phyloP scores from a whole-genome alignment of 2,888 invertebrate genomes.

The Melanotus villosus region DNA sequence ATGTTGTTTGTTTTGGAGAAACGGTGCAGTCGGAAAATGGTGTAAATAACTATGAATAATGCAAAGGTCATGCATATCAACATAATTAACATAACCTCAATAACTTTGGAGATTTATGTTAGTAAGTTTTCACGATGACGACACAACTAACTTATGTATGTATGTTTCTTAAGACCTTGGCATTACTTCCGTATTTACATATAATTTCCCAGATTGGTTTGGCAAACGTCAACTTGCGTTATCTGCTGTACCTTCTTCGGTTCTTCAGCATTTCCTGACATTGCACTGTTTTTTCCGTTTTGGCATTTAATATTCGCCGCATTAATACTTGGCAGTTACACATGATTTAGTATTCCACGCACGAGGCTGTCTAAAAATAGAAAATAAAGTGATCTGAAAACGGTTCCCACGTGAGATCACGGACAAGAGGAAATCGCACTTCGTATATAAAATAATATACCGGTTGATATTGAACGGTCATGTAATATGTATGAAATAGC shows the following conservation, averaged over 20 bases:
- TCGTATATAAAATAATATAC: conserved; percentile 49
- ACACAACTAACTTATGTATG: conserved; percentile 26
- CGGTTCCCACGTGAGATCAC: conserved; percentile 45
- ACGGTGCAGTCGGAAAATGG: not conserved
- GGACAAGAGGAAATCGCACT: conserved; percentile 46
- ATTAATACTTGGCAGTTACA: conserved; percentile 26
- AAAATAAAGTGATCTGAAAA: conserved; percentile 44
- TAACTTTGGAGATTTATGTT: conserved; percentile 29
- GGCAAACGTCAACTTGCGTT: conserved; percentile 17
- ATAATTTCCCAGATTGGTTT: conserved; percentile 25
- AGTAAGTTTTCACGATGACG: conserved; percentile 29
- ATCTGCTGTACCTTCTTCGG: conserved; percentile 17
- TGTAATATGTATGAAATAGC: conserved; percentile 54
- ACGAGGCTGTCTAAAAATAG: conserved; percentile 36
- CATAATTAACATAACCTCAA: conserved; percentile 31
- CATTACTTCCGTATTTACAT: conserved; percentile 34
- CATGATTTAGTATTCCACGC: conserved; percentile 38
- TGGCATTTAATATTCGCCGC: conserved; percentile 28
- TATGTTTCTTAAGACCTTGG: conserved; percentile 25
- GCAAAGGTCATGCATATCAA: not conserved
- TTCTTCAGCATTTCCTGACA: conserved; percentile 21
- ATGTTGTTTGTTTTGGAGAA: no score
- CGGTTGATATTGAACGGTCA: conserved; percentile 53
- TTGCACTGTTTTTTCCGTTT: conserved; percentile 23
- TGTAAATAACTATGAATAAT: conserved; percentile 1